These are phyloP conservation scores for Lytechinus pictus DNA, from an alignment of 35 echinoderm and acorn worm species.

Conservation along the genomic window DNA sequence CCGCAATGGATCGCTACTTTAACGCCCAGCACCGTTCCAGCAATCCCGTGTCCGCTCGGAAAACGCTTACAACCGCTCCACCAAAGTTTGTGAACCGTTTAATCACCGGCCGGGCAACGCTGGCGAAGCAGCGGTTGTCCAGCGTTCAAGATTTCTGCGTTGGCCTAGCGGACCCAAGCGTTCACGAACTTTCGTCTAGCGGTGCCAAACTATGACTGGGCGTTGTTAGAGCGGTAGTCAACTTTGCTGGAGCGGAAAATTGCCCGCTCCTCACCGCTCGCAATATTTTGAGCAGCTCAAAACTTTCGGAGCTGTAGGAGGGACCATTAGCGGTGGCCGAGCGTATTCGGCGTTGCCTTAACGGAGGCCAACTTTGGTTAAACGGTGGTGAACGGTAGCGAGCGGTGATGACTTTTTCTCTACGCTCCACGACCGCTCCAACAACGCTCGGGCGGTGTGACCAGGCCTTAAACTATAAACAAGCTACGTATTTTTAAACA, in stretches of 20 bases:
- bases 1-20: conserved; percentile 35
- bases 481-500: too few relatives aligned
- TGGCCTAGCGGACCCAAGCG: conserved; percentile 39
- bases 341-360: too few relatives aligned
- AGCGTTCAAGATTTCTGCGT: conserved; percentile 42
- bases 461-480: too few relatives aligned
- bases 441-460: too few relatives aligned
- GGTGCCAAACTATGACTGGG: conserved; percentile 40
- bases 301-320: too few relatives aligned
- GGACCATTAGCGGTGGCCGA: too few relatives aligned
- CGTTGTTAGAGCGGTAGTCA: conserved; percentile 38
- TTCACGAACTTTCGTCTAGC: conserved; percentile 26
- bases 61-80: conserved; percentile 44
- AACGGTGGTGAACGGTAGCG: too few relatives aligned
- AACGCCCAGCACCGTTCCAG: conserved; percentile 34
- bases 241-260: conserved; percentile 45
- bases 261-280: conserved; percentile 20
- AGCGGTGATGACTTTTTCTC: too few relatives aligned
- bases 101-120: conserved; percentile 37
- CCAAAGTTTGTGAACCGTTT: conserved; percentile 39
- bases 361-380: too few relatives aligned
- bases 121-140: conserved; percentile 33
- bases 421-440: too few relatives aligned
- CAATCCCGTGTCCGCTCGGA: conserved; percentile 37
- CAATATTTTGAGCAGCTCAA: too few relatives aligned